phyloP scores from a whole-genome alignment of 2,113 vertebrate species.

The Peromyscus maniculatus region DNA sequence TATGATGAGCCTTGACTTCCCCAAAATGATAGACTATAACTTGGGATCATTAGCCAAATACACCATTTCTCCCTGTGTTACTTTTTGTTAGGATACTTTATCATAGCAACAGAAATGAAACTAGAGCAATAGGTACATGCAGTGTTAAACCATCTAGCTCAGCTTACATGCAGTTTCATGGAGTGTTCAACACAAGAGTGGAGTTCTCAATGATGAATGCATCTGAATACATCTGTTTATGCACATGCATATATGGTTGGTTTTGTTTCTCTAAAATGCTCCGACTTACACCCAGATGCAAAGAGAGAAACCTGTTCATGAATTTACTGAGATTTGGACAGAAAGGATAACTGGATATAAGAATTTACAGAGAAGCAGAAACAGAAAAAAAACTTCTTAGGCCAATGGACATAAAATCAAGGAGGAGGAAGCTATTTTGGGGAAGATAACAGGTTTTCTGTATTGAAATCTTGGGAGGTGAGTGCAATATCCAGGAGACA shows the following conservation, averaged over 20 bases:
- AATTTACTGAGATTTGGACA: conserved; percentile 38
- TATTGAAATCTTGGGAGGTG: not conserved
- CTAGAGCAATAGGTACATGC: not conserved
- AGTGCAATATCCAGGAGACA: not conserved
- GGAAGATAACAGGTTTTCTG: not conserved
- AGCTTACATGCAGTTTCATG: not conserved
- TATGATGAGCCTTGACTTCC: not conserved
- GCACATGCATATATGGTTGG: not conserved
- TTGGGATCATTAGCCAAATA: not conserved
- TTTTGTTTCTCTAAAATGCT: not conserved
- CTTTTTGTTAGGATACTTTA: not conserved
- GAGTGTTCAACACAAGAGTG: not conserved
- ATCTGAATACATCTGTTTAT: not conserved
- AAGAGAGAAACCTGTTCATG: not conserved
- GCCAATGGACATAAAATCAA: not conserved
- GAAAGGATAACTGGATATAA: not conserved
- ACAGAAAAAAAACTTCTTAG: not conserved
- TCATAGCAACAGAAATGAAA: not conserved
- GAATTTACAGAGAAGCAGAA: not conserved
- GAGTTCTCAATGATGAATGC: not conserved
- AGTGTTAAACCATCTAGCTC: not conserved
- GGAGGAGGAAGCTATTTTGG: not conserved
- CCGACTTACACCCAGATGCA: not conserved
- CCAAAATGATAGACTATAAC: not conserved
- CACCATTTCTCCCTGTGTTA: not conserved